Base-by-base conservation (phyloP, 2,888 invertebrate genomes). In the Nomada fabriciana region DNA sequence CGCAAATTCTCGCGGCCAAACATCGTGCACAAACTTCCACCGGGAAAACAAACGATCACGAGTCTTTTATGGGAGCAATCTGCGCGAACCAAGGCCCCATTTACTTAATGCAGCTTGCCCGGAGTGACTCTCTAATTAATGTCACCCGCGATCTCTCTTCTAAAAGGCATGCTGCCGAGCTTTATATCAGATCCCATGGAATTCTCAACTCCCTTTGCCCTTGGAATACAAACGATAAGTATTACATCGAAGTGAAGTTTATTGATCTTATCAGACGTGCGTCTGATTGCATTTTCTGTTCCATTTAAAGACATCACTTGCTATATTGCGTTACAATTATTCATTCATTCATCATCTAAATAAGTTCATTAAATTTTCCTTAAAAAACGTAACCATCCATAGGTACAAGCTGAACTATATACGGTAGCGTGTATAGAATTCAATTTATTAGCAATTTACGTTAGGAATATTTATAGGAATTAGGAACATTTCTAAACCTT, bases 21-120 rank as follows among this genome's bases (percentile, higher is more conserved):
- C 72, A 69, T 63, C 69, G 64, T 73, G 71, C 64, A 53, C 61
- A 43, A 63, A 65, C 53, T 52, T 68, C 20, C 50, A 52, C 13
- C 67, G 42, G 65, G 61, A 67, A 80, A 74, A 78, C 80, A 71
- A 80, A 82, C 69, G 82, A 71, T 75, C 75, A 50, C 75, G 72
- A 71, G 64, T 69, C 82, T 81, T 82, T 82, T 72, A 69, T 81
- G 76, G 76, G 50, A 73, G 82, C 82, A 82, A 82, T 82, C 76
- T 82, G 64, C 53, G 68, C 81, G 73, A 69, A 72, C 71, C 57
- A 4, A 53, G 57, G 18, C 50, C 29, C 72, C 81, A 81, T 76
- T 82, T 82, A 69, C 82, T 81, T 82, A 72, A 82, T 76, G 82
- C 81, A 82, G 81, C 75, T 20, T 55, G 81, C 57, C 65, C 61